Conservation (phyloP, 30 jellyfish, hydroid and myxozoan genomes). For the Sanderia malayensis region DNA sequence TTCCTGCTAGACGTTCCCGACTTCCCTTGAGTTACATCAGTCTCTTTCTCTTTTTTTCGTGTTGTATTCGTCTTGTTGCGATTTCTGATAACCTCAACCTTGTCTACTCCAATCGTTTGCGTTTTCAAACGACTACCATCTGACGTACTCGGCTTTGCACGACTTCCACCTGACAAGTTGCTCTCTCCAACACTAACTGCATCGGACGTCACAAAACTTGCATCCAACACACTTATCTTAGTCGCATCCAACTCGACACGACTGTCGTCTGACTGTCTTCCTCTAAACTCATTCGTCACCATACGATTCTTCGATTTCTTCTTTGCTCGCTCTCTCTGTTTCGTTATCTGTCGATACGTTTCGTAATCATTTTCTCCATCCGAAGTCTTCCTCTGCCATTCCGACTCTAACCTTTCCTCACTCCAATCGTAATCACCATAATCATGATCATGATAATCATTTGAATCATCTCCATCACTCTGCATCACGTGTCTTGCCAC, state of each 20-base stretch:
- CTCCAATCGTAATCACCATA: not conserved
- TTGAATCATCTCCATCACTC: not conserved
- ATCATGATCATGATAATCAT: not conserved
- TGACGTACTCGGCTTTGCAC: too few species aligned
- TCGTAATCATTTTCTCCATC: conserved; percentile 23
- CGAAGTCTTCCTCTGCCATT: conserved; percentile 42
- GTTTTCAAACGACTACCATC: too few species aligned
- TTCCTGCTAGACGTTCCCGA: not conserved
- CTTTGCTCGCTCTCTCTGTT: not conserved
- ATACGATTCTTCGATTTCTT: conserved; percentile 1
- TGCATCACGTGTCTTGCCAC: conserved; percentile 8
- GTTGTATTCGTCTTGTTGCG: not conserved
- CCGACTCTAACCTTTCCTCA: conserved; percentile 10
- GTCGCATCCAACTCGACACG: not conserved
- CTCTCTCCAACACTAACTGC: too few species aligned
- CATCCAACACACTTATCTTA: too few species aligned
- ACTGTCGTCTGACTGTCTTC: too few species aligned
- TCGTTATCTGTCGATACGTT: conserved; percentile 9
- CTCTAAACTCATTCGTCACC: too few species aligned
- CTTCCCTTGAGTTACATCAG: not conserved
- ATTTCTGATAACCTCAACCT: too few species aligned
- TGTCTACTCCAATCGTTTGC: too few species aligned
- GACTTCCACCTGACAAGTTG: too few species aligned
- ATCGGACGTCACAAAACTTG: too few species aligned
- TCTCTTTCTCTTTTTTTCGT: not conserved